A percentile compares a stretch with the other conserved stretches of the same genome.
Conservation (phyloP, 2,888 invertebrate species). For the Bombylius discolor region DNA sequence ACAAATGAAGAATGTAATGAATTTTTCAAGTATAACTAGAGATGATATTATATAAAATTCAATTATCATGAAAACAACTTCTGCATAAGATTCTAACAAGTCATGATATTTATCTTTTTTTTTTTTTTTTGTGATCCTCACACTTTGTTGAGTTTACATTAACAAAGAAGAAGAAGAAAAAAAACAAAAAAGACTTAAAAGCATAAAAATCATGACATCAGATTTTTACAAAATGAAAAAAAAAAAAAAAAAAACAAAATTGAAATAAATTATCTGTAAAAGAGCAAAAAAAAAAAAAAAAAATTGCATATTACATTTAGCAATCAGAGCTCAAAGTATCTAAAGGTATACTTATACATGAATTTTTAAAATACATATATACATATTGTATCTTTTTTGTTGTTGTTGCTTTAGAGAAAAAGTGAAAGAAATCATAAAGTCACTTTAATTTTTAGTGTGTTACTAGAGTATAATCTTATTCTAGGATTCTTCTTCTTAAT, state of each 20-base stretch:
- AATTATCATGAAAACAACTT: not conserved
- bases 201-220: not conserved
- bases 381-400: no score
- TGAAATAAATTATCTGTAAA: not conserved
- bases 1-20: no score
- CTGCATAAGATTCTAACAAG: not conserved
- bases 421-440: conserved; percentile 2
- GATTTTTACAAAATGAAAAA: not conserved
- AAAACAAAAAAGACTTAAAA: not conserved
- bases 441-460: not conserved
- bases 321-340: no score
- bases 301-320: not conserved
- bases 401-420: not conserved
- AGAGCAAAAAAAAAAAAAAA: not conserved
- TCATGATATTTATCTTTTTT: not conserved
- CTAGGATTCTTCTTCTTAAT: not conserved
- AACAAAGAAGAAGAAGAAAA: no score
- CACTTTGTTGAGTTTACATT: no score
- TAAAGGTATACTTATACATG: no score
- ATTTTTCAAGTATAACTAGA: no score
- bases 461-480: conserved; percentile 1
- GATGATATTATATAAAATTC: not conserved
- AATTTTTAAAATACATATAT: no score
- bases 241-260: not conserved
- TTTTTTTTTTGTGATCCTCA: not conserved